Evolutionary conservation across 2,113 vertebrate species (phyloP), one percentile per base, ranked within the genome.

Genomic region (Chroicocephalus ridibundus): DNA sequence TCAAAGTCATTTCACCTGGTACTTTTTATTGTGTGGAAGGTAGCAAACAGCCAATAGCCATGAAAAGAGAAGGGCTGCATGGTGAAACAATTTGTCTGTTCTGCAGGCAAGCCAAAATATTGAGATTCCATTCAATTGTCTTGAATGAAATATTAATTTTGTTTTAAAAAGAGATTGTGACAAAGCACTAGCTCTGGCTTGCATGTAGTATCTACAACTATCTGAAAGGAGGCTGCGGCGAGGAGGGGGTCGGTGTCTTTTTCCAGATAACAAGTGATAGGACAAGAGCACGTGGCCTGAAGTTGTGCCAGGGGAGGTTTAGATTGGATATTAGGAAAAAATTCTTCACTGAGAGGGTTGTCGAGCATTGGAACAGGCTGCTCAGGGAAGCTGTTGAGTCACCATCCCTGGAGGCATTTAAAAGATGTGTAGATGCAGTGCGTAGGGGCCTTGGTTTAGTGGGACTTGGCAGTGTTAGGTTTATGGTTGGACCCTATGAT

Each of bases 231-330:
- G 21, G 15, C 15, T 49, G n/a, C 22, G 2, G 21, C 2, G 2
- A 51, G 27, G 20, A 32, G n/a, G 27, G 21, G 7, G 75, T 49
- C 1, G 1, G 19, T 51, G 27, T 62, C 27, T 62, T 61, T 10
- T 78, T 34, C 58, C 27, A 32, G 7, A n/a, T 62, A 51, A 51
- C n/a, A 32, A 62, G 21, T 0, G 22, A 62, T 5, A 25, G 12
- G 27, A 40, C 1, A 1, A 51, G 46, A 40, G 27, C 2, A 51
- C 62, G 32, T 3, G 2, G 46, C 15, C 27, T 51, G 27, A 62
- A 62, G 16, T 40, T 51, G 58, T 0, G 0, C 15, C 27, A 15
- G 27, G 5, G 27, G 27, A 40, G 16, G 15, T 25, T 51, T 40
- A 51, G n/a, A 7, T 25, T 51, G 75, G 46, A 11, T 9, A 20